These are phyloP conservation scores for Ellobium chinense DNA, from an alignment of 2,888 invertebrate genomes.

Conservation along the genomic window DNA sequence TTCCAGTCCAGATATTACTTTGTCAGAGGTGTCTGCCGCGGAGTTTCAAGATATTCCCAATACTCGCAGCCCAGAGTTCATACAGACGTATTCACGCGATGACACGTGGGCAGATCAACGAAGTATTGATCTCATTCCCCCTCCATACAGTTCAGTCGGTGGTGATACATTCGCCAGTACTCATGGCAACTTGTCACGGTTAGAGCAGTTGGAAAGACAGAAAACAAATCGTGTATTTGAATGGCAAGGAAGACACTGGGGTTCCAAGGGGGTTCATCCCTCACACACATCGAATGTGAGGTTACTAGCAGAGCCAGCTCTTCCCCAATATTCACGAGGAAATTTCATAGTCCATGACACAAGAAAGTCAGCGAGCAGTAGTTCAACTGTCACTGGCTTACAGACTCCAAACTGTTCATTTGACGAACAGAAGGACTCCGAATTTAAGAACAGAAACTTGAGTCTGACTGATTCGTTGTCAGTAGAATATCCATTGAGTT, in stretches of 20 bases:
- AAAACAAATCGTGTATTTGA: neutral
- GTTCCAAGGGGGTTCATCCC: neutral
- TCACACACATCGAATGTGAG: too few relatives aligned
- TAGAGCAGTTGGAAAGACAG: too few relatives aligned
- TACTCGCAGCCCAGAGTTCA: conserved; percentile 1
- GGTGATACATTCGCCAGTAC: neutral
- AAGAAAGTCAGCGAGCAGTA: neutral
- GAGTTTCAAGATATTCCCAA: conserved; percentile 12
- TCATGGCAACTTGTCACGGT: neutral
- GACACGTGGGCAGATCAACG: conserved; percentile 31
- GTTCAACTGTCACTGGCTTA: neutral
- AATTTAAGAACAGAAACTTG: neutral
- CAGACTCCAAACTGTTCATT: neutral
- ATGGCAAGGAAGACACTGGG: neutral
- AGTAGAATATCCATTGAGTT: neutral
- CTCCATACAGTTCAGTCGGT: conserved; percentile 10
- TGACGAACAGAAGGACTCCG: neutral
- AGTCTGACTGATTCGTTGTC: neutral
- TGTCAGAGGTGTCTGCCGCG: conserved; percentile 16
- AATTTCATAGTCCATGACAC: neutral
- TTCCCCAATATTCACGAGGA: too few relatives aligned
- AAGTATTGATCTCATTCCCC: conserved; percentile 17
- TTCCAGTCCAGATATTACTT: conserved; percentile 39
- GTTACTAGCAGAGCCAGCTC: neutral
- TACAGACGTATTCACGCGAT: conserved; percentile 15